Conservation (phyloP, 2,113 vertebrate genomes). For the Scopus umbretta region DNA sequence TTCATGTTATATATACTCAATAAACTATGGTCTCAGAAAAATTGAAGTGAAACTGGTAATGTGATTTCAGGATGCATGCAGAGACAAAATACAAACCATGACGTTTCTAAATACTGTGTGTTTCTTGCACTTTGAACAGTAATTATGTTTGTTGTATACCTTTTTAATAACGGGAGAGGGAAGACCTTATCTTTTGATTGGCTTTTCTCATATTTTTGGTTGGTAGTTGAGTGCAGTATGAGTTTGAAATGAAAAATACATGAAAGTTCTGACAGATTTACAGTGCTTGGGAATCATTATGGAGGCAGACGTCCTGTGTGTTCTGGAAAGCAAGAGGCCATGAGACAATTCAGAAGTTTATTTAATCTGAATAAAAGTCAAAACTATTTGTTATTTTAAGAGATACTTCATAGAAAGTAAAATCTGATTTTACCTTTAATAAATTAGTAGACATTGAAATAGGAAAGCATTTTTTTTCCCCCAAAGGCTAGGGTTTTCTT, state of each 20-base stretch:
- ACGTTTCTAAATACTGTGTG: neutral
- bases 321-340: neutral
- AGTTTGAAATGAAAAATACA: neutral
- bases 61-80: neutral
- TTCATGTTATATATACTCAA: neutral
- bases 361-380: neutral
- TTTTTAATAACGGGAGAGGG: neutral
- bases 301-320: neutral
- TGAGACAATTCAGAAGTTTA: neutral
- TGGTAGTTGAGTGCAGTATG: neutral
- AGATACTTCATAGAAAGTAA: neutral
- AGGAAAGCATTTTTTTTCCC: neutral
- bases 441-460: neutral
- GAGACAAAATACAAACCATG: neutral
- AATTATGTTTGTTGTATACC: neutral
- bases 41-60: neutral
- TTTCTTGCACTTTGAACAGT: neutral
- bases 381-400: neutral
- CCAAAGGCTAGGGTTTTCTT: neutral
- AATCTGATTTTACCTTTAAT: neutral
- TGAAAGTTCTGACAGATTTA: neutral
- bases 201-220: neutral
- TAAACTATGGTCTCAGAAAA: neutral
- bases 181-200: neutral
- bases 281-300: neutral